These are phyloP conservation scores for Diploscapter pachys DNA, from an alignment of 1,140 invertebrate species.

Conservation along the genomic window DNA sequence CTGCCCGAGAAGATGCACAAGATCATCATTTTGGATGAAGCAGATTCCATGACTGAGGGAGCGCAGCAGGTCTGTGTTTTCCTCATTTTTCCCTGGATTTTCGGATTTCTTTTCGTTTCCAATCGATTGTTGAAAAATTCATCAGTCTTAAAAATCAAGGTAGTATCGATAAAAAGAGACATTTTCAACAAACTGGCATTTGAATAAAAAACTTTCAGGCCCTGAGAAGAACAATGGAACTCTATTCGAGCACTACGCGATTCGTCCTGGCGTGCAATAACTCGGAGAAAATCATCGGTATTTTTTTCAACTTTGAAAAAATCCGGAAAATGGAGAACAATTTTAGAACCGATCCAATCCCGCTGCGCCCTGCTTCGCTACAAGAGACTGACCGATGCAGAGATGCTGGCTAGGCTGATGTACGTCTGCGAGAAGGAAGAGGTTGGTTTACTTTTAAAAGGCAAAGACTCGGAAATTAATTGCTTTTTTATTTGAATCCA, in stretches of 20 bases:
- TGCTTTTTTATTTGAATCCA: background rate
- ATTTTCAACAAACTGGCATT: constrained; percentile 48
- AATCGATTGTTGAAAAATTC: constrained; percentile 74
- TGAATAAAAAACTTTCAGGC: constrained; percentile 71
- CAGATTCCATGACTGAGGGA: constrained; percentile 74
- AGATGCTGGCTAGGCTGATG: constrained; percentile 76
- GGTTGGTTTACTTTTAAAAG: constrained; percentile 58
- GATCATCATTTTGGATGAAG: constrained; percentile 97
- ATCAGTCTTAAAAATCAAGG: too few species aligned
- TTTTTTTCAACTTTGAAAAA: constrained; percentile 2
- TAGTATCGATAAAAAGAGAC: too few species aligned
- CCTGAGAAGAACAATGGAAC: constrained; percentile 93
- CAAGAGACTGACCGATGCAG: constrained; percentile 79
- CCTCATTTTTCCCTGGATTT: background rate
- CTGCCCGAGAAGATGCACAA: constrained; percentile 86
- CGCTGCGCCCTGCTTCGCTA: constrained; percentile 95
- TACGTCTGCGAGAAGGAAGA: constrained; percentile 74
- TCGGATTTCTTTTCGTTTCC: constrained; percentile 67
- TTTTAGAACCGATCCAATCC: constrained; percentile 88
- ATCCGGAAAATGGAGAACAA: too few species aligned
- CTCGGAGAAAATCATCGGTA: constrained; percentile 92
- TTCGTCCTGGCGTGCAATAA: constrained; percentile 98
- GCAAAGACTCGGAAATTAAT: background rate
- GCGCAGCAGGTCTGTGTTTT: constrained; percentile 47
- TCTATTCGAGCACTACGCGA: constrained; percentile 92